These are phyloP conservation scores for Atethmia centrago DNA, from an alignment of 2,888 invertebrate species.

Conservation along the genomic window DNA sequence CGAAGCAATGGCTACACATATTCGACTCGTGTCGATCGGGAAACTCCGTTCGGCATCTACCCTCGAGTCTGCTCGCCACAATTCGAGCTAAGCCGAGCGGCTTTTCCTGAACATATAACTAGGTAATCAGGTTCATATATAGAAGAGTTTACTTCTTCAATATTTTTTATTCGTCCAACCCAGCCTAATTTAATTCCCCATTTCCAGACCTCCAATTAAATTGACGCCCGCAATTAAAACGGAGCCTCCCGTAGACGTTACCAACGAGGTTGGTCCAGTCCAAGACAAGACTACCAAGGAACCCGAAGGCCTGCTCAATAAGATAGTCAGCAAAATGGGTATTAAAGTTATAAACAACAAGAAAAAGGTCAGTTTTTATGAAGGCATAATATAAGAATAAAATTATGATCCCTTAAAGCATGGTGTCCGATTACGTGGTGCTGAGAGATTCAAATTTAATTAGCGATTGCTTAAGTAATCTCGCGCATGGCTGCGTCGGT, in stretches of 20 bases:
- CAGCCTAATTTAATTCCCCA: not conserved
- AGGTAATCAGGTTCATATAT: not conserved
- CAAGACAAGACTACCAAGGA: not conserved
- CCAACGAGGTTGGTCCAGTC: not conserved
- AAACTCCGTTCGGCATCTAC: not conserved
- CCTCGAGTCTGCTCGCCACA: not conserved
- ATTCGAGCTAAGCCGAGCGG: not conserved
- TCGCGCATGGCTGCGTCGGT: too few species aligned
- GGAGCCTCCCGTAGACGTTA: not conserved
- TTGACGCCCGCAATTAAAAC: not conserved
- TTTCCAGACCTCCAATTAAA: not conserved
- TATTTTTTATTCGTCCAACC: not conserved
- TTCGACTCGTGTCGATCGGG: not conserved
- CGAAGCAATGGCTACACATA: not conserved
- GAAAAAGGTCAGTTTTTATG: constrained; percentile 53
- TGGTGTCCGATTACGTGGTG: not conserved
- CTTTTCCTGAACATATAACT: not conserved
- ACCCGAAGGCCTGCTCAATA: constrained; percentile 40
- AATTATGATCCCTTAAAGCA: too few species aligned
- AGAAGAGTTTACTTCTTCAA: not conserved
- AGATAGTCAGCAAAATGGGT: constrained; percentile 55
- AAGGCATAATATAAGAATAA: too few species aligned
- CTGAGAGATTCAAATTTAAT: not conserved
- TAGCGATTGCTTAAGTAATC: not conserved
- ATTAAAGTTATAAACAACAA: constrained; percentile 36